Evolutionary conservation across 2,113 vertebrate species (phyloP), one percentile per base, ranked within the genome.

Genomic region (Emydocephalus ijimae): DNA sequence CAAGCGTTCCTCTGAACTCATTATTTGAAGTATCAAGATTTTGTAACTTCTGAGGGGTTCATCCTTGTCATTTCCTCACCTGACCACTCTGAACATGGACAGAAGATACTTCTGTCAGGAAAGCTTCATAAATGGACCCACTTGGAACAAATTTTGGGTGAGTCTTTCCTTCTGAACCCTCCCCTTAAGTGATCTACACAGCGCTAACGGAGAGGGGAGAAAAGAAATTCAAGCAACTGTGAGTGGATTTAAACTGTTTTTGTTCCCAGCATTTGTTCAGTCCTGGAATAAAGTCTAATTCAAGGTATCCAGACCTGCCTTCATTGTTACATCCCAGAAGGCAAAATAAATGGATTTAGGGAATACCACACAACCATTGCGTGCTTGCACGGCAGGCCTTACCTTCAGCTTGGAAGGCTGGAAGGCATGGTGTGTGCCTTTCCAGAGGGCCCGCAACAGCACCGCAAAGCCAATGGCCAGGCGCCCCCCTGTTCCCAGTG

Each of bases 321-420:
- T 18, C 20, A 89, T 21, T 5, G 20, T 43, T 34, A 57, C 88
- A 56, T 21, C 11, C 5, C 29, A 69, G 64, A 34, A 69, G 45
- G 34, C 15, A 26, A 55, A 85, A 52, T 4, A 29, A 4, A 50
- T 43, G 11, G 18, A 81, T 9, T 10, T 43, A 81, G 74, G 34
- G 74, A 81, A 43, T 21, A 39, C 74, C 74, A 81, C n/a, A 21
- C 34, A 21, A 81, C 10, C 21, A 8, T 6, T 2, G 24, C 1
- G 54, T 23, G 59, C 48, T 45, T 57, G 48, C 34, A 29, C 3
- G 34, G 0, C 0, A 0, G 14, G 24, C 8, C 87, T 94, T 97
- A 99, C 99, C 98, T 99, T 99, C 95, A 99, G 97, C 93, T 99
- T 99, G 29, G 99, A 99, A 74, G 99, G 99, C 95, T 99, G 99